Evolutionary conservation across 2,888 invertebrate species (phyloP), one percentile per base, ranked within the genome.

Genomic region (Petrophora chlorosata): DNA sequence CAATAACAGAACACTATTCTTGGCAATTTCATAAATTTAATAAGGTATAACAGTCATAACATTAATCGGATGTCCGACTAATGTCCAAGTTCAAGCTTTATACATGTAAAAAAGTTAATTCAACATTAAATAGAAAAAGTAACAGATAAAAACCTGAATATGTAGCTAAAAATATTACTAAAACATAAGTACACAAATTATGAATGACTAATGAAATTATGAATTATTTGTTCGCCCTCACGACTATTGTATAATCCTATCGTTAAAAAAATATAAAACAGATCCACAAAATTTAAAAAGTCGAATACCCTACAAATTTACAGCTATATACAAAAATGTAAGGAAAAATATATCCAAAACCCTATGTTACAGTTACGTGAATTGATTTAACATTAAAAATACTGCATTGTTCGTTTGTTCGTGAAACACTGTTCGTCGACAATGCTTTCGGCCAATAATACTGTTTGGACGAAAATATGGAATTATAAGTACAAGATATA

Each of bases 281-380:
- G 73, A 83, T 82, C 82, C 81, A 80, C 79, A 70, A 79, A 56
- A 62, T 69, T 33, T 39, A 44, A 68, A 73, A 77, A 76, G 63
- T 73, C 72, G 63, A 79, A 75, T 79, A 81, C 72, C 73, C 81
- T 87, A 89, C 68, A 82, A 83, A 84, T 88, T 75, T 90, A 90
- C 89, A 89, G 76, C 73, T 86, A 87, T 88, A 74, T 89, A 89
- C 86, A 89, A 81, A 85, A 32, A 73, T 46, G 9, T 16, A 61
- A 67, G 51, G 34, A 72, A 79, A 85, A 79, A 80, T 74, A 76
- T 80, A 76, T 86, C 82, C 76, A 87, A 87, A 85, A 75, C 70
- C 71, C 63, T 82, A 80, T 73, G 13, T 63, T 71, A 79, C 68
- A 74, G 64, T 70, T 79, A 79, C 69, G 70, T 73, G 76, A 69